Evolutionary conservation across 2,113 vertebrate genomes (phyloP), one percentile per base, ranked within the genome.

Genomic region (Gymnorhina tibicen): DNA sequence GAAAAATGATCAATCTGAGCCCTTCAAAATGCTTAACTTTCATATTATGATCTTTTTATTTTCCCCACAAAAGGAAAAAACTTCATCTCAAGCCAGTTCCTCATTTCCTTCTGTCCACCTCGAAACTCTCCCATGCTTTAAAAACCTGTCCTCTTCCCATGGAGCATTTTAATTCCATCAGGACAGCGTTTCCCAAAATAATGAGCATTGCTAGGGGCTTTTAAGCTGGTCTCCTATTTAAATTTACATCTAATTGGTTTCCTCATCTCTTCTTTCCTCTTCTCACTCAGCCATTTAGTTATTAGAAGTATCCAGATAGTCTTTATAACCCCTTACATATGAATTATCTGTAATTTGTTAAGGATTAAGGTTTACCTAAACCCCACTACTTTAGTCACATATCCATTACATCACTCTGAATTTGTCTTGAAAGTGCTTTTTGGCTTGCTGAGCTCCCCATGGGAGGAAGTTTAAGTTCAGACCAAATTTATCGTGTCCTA

Each of bases 391-490:
- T 85, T 37, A 85, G 60, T 87, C 77, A 59, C 77, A 62, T 47
- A 92, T 72, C 89, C 79, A 80, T 94, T 93, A 83, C 89, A 69
- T 80, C 27, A 6, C 52, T 12, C 47, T n/a, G 87, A 82, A 69
- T 91, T 87, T 72, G 33, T 42, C 80, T 88, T 91, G 28, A 37
- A 93, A 92, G 69, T 22, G 49, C 28, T 93, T 96, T 91, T 82
- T 82, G 82, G 95, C 91, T 95, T 16, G 0, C 66, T 68, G 58
- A 79, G 85, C 62, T 91, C 69, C 66, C 85, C 0, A 41, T 87
- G 93, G 94, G 91, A 95, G 94, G 83, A 95, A 91, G 77, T 53
- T 87, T 20, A 86, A 91, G 67, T 85, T 95, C 73, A 87, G 58
- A 82, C 66, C 69, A 80, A 75, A 89, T 95, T 95, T 91, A 93